These are phyloP conservation scores for Ammodytes marinus DNA, from an alignment of 2,113 vertebrate genomes.

Conservation along the genomic window DNA sequence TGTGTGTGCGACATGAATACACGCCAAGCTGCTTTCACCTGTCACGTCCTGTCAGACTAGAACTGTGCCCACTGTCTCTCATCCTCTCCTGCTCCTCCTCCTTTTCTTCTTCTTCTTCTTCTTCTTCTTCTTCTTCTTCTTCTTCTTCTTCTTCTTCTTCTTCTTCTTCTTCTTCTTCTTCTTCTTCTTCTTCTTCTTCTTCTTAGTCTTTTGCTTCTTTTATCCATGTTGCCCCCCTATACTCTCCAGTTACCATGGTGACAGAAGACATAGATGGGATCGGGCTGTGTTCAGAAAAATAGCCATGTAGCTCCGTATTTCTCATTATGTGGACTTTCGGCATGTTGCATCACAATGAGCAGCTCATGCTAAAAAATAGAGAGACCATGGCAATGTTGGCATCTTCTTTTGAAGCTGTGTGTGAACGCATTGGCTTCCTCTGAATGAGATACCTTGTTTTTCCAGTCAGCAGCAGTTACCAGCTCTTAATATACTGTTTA, in stretches of 20 bases:
- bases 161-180: constrained; percentile 17
- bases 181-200: constrained; percentile 6
- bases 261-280: constrained; percentile 50
- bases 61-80: constrained; percentile 17
- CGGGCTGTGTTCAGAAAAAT: background rate
- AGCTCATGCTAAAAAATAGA: constrained; percentile 28
- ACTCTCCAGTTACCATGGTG: constrained; percentile 62
- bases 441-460: background rate
- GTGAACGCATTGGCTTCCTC: background rate
- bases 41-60: constrained; percentile 50
- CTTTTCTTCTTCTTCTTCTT: constrained; percentile 12
- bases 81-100: background rate
- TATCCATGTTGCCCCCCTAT: constrained; percentile 13
- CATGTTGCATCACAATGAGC: constrained; percentile 48
- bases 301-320: constrained; percentile 5
- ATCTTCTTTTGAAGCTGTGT: background rate
- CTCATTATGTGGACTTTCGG: constrained; percentile 33
- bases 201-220: background rate
- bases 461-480: background rate
- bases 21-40: constrained; percentile 52
- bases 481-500: too few relatives aligned
- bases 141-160: background rate
- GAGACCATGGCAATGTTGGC: background rate
- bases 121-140: background rate
- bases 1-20: constrained; percentile 39